A percentile compares a stretch with the other conserved stretches of the same genome.
These are phyloP conservation scores for Coccyzus lansbergi DNA, from an alignment of 2,797 vertebrate genomes.

Conservation along the genomic window DNA sequence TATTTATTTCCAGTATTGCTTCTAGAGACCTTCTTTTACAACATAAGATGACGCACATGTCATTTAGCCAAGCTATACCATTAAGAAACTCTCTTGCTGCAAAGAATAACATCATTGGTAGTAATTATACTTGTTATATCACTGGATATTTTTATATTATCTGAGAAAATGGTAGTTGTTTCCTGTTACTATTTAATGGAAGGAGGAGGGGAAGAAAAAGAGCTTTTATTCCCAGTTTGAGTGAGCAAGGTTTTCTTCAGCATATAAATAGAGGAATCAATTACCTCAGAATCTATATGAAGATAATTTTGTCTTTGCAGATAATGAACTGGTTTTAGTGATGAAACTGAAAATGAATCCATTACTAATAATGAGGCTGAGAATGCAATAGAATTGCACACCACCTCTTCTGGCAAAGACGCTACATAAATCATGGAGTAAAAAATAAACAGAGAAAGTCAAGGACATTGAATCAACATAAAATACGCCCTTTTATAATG, in stretches of 20 bases:
- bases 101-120: background rate
- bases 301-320: constrained; percentile 60
- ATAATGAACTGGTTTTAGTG: constrained; percentile 59
- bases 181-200: background rate
- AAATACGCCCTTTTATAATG: background rate
- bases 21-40: background rate
- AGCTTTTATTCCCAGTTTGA: background rate
- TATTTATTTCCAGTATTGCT: background rate
- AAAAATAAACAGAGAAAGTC: constrained; percentile 54
- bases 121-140: background rate
- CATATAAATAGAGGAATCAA: constrained; percentile 58
- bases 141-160: background rate
- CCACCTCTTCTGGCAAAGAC: background rate
- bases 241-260: background rate
- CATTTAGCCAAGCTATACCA: background rate
- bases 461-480: constrained; percentile 2
- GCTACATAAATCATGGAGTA: constrained; percentile 37
- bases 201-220: background rate
- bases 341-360: constrained; percentile 64
- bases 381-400: constrained; percentile 41
- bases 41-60: background rate
- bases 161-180: background rate
- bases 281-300: constrained; percentile 53
- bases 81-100: background rate
- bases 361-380: constrained; percentile 64